Conservation (phyloP, 2,113 vertebrate genomes). For the Charadrius vociferus region DNA sequence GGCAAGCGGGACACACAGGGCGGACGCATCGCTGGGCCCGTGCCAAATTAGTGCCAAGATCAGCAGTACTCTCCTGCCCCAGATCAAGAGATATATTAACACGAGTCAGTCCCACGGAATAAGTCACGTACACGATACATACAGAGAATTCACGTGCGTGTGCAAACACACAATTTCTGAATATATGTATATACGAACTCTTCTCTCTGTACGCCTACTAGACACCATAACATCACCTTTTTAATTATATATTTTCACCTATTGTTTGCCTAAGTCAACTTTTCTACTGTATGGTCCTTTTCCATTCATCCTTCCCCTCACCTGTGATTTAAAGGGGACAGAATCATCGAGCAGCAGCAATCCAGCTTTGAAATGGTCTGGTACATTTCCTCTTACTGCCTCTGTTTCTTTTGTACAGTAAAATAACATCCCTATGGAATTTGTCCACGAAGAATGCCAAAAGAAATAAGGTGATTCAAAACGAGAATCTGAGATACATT, state of each 20-base stretch:
- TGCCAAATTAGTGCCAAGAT: slow-evolving; percentile 79
- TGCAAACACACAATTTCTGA: slow-evolving; percentile 73
- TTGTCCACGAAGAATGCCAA: neutral
- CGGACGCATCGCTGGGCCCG: neutral
- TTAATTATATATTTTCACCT: slow-evolving; percentile 61
- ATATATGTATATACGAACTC: slow-evolving; percentile 70
- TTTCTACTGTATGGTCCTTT: slow-evolving; percentile 65
- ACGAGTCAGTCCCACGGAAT: slow-evolving; percentile 82
- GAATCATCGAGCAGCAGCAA: slow-evolving; percentile 70
- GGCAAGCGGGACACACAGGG: neutral
- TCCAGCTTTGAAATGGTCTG: slow-evolving; percentile 65
- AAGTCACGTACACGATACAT: slow-evolving; percentile 79
- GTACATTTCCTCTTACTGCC: slow-evolving; percentile 49
- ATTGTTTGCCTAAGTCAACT: slow-evolving; percentile 68
- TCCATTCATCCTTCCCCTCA: slow-evolving; percentile 62
- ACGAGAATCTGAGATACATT: slow-evolving; percentile 1
- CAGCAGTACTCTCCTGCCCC: slow-evolving; percentile 74
- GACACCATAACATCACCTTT: slow-evolving; percentile 71
- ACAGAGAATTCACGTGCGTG: slow-evolving; percentile 78
- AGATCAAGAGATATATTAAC: slow-evolving; percentile 84
- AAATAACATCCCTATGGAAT: slow-evolving; percentile 17
- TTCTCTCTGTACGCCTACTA: slow-evolving; percentile 72
- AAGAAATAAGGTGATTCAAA: slow-evolving; percentile 22
- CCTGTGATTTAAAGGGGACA: slow-evolving; percentile 57
- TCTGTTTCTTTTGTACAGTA: neutral